A percentile compares a stretch with the other conserved stretches of the same genome.
Evolutionary conservation across 2,888 invertebrate species (phyloP).

Genomic region (Stratiomys singularior): DNA sequence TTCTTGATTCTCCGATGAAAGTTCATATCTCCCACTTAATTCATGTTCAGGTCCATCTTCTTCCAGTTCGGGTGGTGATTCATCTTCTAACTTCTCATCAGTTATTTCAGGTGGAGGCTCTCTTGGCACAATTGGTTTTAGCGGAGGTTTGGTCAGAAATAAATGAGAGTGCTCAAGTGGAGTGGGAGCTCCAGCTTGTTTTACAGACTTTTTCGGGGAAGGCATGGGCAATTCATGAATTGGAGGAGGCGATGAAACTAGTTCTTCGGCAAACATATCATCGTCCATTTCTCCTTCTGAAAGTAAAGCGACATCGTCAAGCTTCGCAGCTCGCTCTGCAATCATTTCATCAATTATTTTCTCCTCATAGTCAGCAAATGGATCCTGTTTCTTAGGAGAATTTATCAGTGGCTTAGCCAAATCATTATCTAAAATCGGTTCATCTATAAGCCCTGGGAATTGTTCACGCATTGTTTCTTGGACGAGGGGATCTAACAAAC

Average conservation of each 20-base stretch:
- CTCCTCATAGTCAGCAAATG: conserved; percentile 12
- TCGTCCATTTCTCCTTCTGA: conserved; percentile 1
- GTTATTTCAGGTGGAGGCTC: background rate
- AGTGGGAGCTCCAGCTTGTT: background rate
- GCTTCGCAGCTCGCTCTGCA: background rate
- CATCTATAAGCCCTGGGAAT: conserved; percentile 36
- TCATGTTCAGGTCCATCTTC: background rate
- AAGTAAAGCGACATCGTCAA: background rate
- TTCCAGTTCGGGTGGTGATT: background rate
- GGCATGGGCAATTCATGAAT: conserved; percentile 15
- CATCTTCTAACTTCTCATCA: conserved; percentile 22
- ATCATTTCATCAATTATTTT: background rate
- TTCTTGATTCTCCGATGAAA: background rate
- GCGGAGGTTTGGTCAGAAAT: background rate
- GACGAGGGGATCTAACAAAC: background rate
- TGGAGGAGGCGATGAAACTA: background rate
- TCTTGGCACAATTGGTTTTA: background rate
- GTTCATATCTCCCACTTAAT: background rate
- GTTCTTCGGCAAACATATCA: conserved; percentile 11
- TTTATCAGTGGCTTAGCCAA: conserved; percentile 5
- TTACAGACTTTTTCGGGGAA: background rate
- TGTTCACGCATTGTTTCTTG: background rate
- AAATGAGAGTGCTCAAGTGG: background rate
- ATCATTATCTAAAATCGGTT: conserved; percentile 38
- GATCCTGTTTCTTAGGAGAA: background rate